phyloP scores from a whole-genome alignment of 2,797 vertebrate species.

The Peromyscus aztecus region DNA sequence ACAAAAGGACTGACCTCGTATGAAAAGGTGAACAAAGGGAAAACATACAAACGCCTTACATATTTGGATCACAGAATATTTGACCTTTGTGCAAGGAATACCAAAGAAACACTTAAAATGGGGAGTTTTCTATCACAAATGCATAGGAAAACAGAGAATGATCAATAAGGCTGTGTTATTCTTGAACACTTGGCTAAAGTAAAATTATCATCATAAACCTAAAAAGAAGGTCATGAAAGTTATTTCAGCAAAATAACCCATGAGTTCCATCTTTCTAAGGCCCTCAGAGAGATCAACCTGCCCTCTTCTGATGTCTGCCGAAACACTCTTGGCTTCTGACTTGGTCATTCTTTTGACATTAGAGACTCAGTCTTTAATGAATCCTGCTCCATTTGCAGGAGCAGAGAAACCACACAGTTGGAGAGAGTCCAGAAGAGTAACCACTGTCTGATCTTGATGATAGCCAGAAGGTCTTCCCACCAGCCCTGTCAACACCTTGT shows the following conservation, averaged over 20 bases:
- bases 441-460: not conserved
- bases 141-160: constrained; percentile 42
- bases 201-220: constrained; percentile 34
- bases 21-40: constrained; percentile 29
- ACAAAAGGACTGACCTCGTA: not conserved
- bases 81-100: constrained; percentile 39
- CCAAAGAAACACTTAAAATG: not conserved
- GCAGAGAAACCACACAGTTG: not conserved
- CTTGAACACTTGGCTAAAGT: constrained; percentile 66
- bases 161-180: constrained; percentile 65
- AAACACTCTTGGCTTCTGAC: not conserved
- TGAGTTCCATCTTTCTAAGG: not conserved
- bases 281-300: not conserved
- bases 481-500: not conserved
- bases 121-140: constrained; percentile 53
- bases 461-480: not conserved
- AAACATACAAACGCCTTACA: not conserved
- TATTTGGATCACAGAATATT: constrained; percentile 41
- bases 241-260: not conserved
- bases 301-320: not conserved
- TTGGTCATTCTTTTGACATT: not conserved
- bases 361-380: not conserved
- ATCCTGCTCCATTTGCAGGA: not conserved
- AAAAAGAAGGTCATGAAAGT: not conserved
- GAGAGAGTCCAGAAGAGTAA: not conserved